A percentile compares a stretch with the other conserved stretches of the same genome.
phyloP scores from a whole-genome alignment of 1,140 invertebrate species.

The Formica exsecta region DNA sequence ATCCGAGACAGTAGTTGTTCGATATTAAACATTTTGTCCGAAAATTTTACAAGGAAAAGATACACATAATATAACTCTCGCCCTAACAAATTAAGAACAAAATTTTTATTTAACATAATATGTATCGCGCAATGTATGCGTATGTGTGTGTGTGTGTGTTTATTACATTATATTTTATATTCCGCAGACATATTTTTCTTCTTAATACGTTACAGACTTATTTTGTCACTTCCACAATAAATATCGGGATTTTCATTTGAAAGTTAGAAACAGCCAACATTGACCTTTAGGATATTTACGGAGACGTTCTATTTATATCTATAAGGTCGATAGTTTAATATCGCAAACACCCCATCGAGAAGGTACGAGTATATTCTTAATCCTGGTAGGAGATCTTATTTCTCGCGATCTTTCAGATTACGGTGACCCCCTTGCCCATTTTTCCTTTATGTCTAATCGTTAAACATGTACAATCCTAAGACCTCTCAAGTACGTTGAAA shows the following conservation, averaged over 20 bases:
- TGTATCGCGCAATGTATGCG: too few species aligned
- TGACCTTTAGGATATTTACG: conserved; percentile 46
- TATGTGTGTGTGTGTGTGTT: too few species aligned
- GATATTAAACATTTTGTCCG: not conserved
- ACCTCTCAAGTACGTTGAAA: conserved; percentile 13
- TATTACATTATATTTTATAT: too few species aligned
- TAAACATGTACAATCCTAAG: not conserved
- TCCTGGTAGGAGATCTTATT: not conserved
- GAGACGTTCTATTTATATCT: conserved; percentile 18
- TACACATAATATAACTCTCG: not conserved
- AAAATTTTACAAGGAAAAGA: not conserved
- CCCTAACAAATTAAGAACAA: not conserved
- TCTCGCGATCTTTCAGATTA: not conserved
- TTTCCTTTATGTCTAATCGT: not conserved
- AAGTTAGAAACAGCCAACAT: conserved; percentile 15
- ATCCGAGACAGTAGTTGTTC: not conserved
- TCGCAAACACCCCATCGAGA: not conserved
- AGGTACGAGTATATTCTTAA: conserved; percentile 17
- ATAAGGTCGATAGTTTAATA: conserved; percentile 40
- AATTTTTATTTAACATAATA: not conserved
- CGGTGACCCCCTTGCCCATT: not conserved
- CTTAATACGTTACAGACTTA: not conserved
- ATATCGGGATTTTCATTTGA: not conserved
- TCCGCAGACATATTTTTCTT: not conserved
- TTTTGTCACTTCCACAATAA: not conserved